Percentiles rank a stretch among this genome's conserved stretches.
Evolutionary conservation across 1,140 invertebrate species (phyloP).

Genomic region (Eupristina koningsbergeri): DNA sequence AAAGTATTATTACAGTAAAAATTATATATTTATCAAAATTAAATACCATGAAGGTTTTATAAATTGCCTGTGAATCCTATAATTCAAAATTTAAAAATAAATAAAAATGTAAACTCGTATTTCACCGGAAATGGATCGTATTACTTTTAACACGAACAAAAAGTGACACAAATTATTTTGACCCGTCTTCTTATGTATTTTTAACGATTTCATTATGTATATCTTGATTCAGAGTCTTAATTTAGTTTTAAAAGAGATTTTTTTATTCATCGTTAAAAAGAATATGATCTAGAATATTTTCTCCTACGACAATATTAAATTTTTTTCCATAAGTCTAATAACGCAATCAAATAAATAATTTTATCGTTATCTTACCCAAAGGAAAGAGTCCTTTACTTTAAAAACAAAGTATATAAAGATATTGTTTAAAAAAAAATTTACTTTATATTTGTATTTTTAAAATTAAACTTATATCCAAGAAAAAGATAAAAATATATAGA

Average conservation of each 20-base stretch:
- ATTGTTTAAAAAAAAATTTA: not conserved
- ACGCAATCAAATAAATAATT: conserved; percentile 4
- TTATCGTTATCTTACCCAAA: conserved; percentile 8
- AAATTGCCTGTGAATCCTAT: not conserved
- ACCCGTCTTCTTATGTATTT: conserved; percentile 8
- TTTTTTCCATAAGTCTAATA: conserved; percentile 1
- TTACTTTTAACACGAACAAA: conserved; percentile 30
- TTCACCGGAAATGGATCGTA: conserved; percentile 23
- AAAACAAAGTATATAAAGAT: not conserved
- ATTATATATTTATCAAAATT: not conserved
- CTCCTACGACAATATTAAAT: not conserved
- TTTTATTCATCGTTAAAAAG: not conserved
- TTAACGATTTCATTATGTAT: conserved; percentile 34
- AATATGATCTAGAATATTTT: not conserved
- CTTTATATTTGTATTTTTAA: not conserved
- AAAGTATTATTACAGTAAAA: not conserved
- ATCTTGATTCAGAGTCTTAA: not conserved
- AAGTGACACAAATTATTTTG: conserved; percentile 22
- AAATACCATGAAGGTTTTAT: not conserved
- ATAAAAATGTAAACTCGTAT: conserved; percentile 9
- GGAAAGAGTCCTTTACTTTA: not conserved
- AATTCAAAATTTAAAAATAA: conserved; percentile 18
- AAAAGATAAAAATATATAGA: not conserved
- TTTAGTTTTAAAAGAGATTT: conserved; percentile 17
- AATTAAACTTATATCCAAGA: not conserved